These are phyloP conservation scores for Poeciliopsis retropinna DNA, from an alignment of 2,113 vertebrate genomes.

Conservation along the genomic window DNA sequence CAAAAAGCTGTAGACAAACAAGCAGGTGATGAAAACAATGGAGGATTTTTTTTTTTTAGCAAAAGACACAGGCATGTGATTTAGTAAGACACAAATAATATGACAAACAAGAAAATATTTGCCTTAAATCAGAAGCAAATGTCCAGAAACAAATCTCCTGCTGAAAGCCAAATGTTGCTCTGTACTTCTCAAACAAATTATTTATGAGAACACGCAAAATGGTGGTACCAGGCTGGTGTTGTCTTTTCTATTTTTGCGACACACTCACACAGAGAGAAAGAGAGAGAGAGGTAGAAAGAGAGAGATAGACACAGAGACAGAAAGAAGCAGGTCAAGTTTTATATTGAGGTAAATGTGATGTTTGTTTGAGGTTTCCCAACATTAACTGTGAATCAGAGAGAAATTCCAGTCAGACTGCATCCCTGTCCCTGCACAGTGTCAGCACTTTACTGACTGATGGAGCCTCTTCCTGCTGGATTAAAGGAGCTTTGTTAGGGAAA, in stretches of 20 bases:
- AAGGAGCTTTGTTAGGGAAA: conserved; percentile 72
- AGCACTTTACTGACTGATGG: conserved; percentile 62
- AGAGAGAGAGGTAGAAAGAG: too few relatives aligned
- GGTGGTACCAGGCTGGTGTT: background rate
- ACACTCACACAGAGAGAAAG: background rate
- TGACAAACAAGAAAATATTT: conserved; percentile 1
- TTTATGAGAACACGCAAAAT: background rate
- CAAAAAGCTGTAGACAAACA: background rate
- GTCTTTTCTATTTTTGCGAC: background rate
- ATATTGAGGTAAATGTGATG: background rate
- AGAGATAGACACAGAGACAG: too few relatives aligned
- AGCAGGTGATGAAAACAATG: background rate
- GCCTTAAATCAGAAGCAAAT: background rate
- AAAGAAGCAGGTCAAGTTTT: background rate
- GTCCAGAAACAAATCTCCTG: background rate
- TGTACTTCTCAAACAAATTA: background rate
- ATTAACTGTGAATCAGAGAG: conserved; percentile 45
- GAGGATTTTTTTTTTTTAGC: background rate
- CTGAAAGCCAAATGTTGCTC: background rate
- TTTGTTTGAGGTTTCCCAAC: conserved; percentile 33
- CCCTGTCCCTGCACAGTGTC: conserved; percentile 45
- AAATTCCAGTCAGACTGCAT: conserved; percentile 63
- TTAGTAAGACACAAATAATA: background rate
- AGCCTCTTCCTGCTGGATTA: conserved; percentile 63
- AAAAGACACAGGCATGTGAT: background rate